Conservation (phyloP, 2,113 vertebrate genomes). For the Psettodes erumei region DNA sequence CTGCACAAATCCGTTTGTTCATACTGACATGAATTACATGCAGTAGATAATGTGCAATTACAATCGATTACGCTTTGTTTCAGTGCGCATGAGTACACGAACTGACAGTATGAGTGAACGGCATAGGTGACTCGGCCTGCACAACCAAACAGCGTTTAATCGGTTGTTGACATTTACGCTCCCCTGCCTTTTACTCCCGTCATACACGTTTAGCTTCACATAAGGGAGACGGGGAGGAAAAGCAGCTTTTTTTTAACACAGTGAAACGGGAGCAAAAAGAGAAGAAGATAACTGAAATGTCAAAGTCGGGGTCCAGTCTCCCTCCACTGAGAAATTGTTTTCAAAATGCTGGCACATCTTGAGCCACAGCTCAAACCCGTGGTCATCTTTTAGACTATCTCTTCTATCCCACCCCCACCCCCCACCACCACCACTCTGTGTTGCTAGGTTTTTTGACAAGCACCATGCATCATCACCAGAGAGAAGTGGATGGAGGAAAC, state of each 20-base stretch:
- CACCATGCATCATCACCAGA: slow-evolving; percentile 66
- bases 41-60: slow-evolving; percentile 47
- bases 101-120: slow-evolving; percentile 12
- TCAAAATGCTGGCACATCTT: slow-evolving; percentile 29
- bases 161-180: slow-evolving; percentile 57
- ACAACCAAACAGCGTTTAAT: slow-evolving; percentile 44
- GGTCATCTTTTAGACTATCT: slow-evolving; percentile 43
- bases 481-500: slow-evolving; percentile 13
- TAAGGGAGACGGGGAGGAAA: slow-evolving; percentile 14
- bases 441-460: slow-evolving; percentile 67
- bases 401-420: slow-evolving; percentile 2
- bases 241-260: slow-evolving; percentile 42
- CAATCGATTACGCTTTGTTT: slow-evolving; percentile 33
- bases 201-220: slow-evolving; percentile 50
- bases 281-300: slow-evolving; percentile 57
- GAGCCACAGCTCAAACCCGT: slow-evolving; percentile 34
- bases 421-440: neutral
- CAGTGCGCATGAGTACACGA: slow-evolving; percentile 2
- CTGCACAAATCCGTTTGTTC: slow-evolving; percentile 17
- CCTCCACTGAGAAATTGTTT: slow-evolving; percentile 19
- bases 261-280: slow-evolving; percentile 9
- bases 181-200: slow-evolving; percentile 35
- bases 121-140: slow-evolving; percentile 25
- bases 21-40: slow-evolving; percentile 36
- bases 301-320: slow-evolving; percentile 35